These are phyloP conservation scores for Dinomys branickii DNA, from an alignment of 2,113 vertebrate genomes.

Conservation along the genomic window DNA sequence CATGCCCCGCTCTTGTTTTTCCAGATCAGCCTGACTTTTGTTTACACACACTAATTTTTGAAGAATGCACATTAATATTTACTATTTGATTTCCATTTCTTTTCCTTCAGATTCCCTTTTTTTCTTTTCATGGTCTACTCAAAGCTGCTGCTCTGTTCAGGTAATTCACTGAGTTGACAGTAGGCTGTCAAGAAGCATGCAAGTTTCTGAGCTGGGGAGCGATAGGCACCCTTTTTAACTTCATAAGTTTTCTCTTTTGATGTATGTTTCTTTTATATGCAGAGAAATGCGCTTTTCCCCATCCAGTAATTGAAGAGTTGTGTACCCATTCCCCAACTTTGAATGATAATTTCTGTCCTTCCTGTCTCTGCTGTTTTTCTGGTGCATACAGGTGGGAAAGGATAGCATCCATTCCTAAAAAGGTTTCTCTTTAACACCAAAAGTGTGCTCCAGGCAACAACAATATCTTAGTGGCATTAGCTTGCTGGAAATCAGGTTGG, in stretches of 20 bases:
- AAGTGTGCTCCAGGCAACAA: not conserved
- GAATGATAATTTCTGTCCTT: not conserved
- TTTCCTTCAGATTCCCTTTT: not conserved
- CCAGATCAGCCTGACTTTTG: not conserved
- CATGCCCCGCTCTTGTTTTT: not conserved
- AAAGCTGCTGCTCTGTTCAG: not conserved
- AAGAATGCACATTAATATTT: not conserved
- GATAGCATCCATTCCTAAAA: not conserved
- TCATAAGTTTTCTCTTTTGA: conserved; percentile 17
- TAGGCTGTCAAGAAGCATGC: not conserved
- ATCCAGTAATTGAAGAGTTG: not conserved
- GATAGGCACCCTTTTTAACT: not conserved
- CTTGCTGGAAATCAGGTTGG: not conserved
- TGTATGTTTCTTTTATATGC: not conserved
- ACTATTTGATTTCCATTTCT: conserved; percentile 42
- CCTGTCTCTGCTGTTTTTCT: not conserved
- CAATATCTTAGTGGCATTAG: not conserved
- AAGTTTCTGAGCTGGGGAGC: not conserved
- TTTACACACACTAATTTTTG: not conserved
- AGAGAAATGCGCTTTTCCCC: not conserved
- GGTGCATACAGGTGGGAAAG: not conserved
- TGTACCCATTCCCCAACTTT: not conserved
- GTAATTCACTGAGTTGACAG: not conserved
- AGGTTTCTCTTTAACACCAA: not conserved
- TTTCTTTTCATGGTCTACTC: conserved; percentile 38